A percentile compares a stretch with the other conserved stretches of the same genome.
These are phyloP conservation scores for Yasuhikotakia modesta DNA, from an alignment of 2,797 vertebrate genomes.

Conservation along the genomic window DNA sequence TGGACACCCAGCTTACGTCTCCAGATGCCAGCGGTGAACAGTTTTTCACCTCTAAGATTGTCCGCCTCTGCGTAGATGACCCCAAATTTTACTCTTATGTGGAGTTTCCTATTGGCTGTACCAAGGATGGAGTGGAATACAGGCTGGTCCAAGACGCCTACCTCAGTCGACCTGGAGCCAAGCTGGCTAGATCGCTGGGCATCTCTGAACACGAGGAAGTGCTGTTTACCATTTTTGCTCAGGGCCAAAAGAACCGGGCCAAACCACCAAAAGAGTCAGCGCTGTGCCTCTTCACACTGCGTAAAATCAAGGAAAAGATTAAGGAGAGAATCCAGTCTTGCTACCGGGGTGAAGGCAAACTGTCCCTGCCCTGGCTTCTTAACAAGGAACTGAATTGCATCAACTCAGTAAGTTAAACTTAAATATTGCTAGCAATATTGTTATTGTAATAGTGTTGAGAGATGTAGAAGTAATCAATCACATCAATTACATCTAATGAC, in stretches of 20 bases:
- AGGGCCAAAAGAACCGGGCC: constrained; percentile 96
- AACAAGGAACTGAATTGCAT: constrained; percentile 98
- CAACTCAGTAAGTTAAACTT: constrained; percentile 85
- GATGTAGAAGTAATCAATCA: not conserved
- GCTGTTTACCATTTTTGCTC: constrained; percentile 93
- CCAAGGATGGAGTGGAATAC: constrained; percentile 93
- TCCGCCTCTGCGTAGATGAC: constrained; percentile 93
- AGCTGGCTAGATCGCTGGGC: constrained; percentile 87
- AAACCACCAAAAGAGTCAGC: constrained; percentile 95
- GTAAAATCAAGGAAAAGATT: constrained; percentile 94
- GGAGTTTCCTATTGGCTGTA: constrained; percentile 94
- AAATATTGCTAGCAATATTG: not conserved
- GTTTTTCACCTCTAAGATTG: constrained; percentile 97
- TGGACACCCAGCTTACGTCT: constrained; percentile 93
- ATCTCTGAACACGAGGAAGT: constrained; percentile 89
- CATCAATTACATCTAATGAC: not conserved
- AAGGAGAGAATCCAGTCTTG: constrained; percentile 97
- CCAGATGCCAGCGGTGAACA: constrained; percentile 91
- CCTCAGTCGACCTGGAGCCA: constrained; percentile 85
- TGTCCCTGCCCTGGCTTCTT: constrained; percentile 95
- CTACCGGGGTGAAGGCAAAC: constrained; percentile 94
- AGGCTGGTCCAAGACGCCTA: constrained; percentile 95
- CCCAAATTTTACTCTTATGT: constrained; percentile 98
- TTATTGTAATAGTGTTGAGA: not conserved
- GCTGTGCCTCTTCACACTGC: constrained; percentile 94